Conservation (phyloP, 2,797 vertebrate genomes). For the Gouania willdenowi region DNA sequence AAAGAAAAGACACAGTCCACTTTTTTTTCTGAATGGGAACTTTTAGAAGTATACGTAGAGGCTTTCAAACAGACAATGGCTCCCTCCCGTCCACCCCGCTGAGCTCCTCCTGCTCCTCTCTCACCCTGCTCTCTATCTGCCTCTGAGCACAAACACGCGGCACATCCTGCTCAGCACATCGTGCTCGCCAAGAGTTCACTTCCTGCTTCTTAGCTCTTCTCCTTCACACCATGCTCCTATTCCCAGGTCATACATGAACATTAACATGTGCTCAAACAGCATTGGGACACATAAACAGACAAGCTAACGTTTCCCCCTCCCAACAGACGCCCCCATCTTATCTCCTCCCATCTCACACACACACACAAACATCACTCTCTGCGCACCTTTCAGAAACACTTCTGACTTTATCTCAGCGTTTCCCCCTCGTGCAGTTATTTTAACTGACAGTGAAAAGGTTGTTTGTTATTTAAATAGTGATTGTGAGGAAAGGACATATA, state of each 20-base stretch:
- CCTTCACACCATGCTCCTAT: slow-evolving; percentile 60
- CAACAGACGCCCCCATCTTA: slow-evolving; percentile 11
- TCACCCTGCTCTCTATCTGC: slow-evolving; percentile 58
- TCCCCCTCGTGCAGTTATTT: slow-evolving; percentile 58
- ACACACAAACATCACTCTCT: slow-evolving; percentile 27
- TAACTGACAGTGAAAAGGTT: slow-evolving; percentile 58
- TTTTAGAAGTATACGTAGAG: slow-evolving; percentile 60
- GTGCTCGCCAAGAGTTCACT: slow-evolving; percentile 72
- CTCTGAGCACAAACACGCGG: slow-evolving; percentile 74
- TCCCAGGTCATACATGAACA: slow-evolving; percentile 65
- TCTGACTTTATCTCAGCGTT: slow-evolving; percentile 44
- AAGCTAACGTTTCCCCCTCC: slow-evolving; percentile 43
- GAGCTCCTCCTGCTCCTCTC: slow-evolving; percentile 60
- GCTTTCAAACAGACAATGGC: slow-evolving; percentile 75
- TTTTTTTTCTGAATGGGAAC: slow-evolving; percentile 72
- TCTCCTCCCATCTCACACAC: slow-evolving; percentile 4
- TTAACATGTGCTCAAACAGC: slow-evolving; percentile 29
- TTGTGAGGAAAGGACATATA: slow-evolving; percentile 29
- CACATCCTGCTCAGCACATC: slow-evolving; percentile 72
- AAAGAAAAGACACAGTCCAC: slow-evolving; percentile 55
- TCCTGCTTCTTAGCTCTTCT: slow-evolving; percentile 67
- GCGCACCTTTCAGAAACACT: slow-evolving; percentile 32
- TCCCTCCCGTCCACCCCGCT: slow-evolving; percentile 59
- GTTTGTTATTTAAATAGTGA: slow-evolving; percentile 59
- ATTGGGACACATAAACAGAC: slow-evolving; percentile 48